Conservation (phyloP, 2,113 vertebrate species). For the Nannospalax galili region DNA sequence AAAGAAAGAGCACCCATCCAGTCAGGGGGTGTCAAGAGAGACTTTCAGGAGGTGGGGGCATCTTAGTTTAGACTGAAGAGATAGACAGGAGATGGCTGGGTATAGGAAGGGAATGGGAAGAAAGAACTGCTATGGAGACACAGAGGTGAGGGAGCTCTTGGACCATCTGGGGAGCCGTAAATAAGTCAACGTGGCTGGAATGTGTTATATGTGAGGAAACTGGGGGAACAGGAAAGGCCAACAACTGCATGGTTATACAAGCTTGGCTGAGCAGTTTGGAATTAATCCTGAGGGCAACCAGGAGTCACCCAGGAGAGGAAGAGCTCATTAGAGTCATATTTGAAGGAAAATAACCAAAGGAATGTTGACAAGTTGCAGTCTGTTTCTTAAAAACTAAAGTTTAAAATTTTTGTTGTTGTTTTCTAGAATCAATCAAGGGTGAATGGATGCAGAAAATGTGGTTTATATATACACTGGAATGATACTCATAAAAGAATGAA, state of each 20-base stretch:
- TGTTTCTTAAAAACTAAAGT: not conserved
- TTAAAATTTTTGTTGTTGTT: not conserved
- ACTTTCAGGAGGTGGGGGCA: slow-evolving; percentile 11
- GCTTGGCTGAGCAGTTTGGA: not conserved
- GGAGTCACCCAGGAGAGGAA: not conserved
- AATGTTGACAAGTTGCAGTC: not conserved
- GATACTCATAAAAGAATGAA: not conserved
- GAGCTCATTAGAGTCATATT: not conserved
- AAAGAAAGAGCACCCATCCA: not conserved
- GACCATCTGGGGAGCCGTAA: not conserved
- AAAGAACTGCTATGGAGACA: not conserved
- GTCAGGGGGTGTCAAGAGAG: not conserved
- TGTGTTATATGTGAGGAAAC: not conserved
- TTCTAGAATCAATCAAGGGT: not conserved
- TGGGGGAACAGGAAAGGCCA: not conserved
- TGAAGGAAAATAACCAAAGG: not conserved
- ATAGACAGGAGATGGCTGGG: not conserved
- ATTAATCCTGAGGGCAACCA: not conserved
- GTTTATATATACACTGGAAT: too few relatives aligned
- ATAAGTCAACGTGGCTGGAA: not conserved
- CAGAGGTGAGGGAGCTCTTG: not conserved
- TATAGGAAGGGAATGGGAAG: not conserved
- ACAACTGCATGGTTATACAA: not conserved
- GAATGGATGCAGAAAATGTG: not conserved
- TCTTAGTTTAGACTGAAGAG: not conserved